Base-by-base conservation (phyloP, 2,797 vertebrate genomes). In the Dicrostonyx torquatus region DNA sequence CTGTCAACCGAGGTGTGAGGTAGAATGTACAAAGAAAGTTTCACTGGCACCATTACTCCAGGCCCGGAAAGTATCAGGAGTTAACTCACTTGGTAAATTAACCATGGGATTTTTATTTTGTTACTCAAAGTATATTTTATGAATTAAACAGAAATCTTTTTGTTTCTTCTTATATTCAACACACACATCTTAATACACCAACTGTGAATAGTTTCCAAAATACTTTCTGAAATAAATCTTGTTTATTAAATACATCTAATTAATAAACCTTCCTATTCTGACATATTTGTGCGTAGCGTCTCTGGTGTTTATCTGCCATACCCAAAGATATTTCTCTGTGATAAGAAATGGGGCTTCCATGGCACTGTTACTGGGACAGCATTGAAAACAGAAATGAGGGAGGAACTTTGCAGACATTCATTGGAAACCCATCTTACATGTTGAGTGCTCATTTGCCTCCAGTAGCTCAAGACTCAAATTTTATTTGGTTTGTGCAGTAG, bases 381-480 rank as follows among this genome's bases (percentile, higher is more conserved):
- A 53, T 6, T 77, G 75, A 70, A 89, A 77, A 77, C 29, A 9
- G 50, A 20, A n/a, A 37, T 73, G 22, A n/a, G 58, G n/a, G 88
- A 26, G 48, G 13, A 79, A 45, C 8, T 79, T 87, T 8, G 72
- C 14, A 86, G 53, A 92, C 73, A 73, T 8, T 53, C 17, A 62
- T 2, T 85, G 53, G 13, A 80, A 89, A 92, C 90, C 37, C 22
- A 62, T 78, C 93, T 80, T 60, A 17, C 5, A 92, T 31, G n/a
- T 43, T 34, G 53, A 84, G 9, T 24, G 0, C 9, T 75, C 62
- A 53, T 75, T 93, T 95, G 48, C 66, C n/a, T 58, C 1, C 24
- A 70, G 66, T 37, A 77, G 45, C 78, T 40, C 31, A 82, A 70
- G 93, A 90, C 40, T 88, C 70, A 53, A 13, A 64, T 90, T 93